Evolutionary conservation across 2,888 invertebrate species (phyloP), one percentile per base, ranked within the genome.

Genomic region (Conomelus anceps): DNA sequence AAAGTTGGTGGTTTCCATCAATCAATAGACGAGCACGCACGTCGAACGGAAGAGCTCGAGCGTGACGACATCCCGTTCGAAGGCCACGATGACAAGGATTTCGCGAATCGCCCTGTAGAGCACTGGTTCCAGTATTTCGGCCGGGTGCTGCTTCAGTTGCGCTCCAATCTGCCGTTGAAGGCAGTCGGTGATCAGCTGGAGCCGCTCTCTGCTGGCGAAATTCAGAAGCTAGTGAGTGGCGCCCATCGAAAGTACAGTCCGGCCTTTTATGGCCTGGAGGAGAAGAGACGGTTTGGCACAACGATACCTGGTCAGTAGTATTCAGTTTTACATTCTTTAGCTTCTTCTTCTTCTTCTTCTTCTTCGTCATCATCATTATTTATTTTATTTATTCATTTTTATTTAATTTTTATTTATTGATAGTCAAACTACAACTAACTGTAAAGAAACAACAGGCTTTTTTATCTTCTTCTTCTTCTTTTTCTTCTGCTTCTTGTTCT

Each of bases 81-180:
- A 23, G 23, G 86, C 20, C 84, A 89, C 23, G 94, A 93, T 93
- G 92, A 93, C 6, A 94, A 94, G 92, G 92, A 94, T 0, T 92
- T 93, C 23, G 93, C 93, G 1, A 91, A 95, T 90, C 95, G 96
- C 87, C 94, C 95, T 0, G 92, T 95, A 7, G 95, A 97, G 92
- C 94, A 96, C 91, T 92, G 95, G 88, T 94, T 98, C 63, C 96
- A 97, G 91, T 98, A 97, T 92, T 92, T 94, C 89, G 97, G 96
- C 92, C 93, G 93, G 22, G 96, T 98, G 20, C 93, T 95, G 89
- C 92, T 98, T 86, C 95, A 97, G 85, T 90, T 98, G 22, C 95
- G 98, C 89, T 86, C 89, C 23, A 6, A 63, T 20, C 85, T 90
- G 24, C 89, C 89, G 0, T 23, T 89, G 23, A 85, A 41, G 22